A percentile compares a stretch with the other conserved stretches of the same genome.
phyloP scores from a whole-genome alignment of 2,888 invertebrate species.

The Leptinotarsa tumamoca region DNA sequence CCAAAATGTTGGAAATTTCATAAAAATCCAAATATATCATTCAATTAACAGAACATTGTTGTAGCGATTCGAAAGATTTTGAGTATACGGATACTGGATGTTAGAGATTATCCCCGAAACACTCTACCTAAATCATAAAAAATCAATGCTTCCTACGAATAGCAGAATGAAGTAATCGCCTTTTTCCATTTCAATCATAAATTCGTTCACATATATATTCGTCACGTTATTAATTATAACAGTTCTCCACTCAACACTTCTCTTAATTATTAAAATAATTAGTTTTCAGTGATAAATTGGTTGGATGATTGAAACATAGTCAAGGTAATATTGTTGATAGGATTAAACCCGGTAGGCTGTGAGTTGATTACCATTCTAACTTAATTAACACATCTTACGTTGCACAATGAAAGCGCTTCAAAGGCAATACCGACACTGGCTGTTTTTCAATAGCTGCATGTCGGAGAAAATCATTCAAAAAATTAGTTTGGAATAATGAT shows the following conservation, averaged over 20 bases:
- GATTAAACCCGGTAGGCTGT: conserved; percentile 52
- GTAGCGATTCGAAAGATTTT: too few relatives aligned
- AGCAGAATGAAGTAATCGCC: background rate
- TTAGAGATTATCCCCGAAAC: too few relatives aligned
- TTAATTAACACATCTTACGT: conserved; percentile 52
- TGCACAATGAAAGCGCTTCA: conserved; percentile 45
- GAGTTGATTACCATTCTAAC: conserved; percentile 49
- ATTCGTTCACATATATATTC: conserved; percentile 1
- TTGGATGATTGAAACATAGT: conserved; percentile 53
- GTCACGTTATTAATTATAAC: conserved; percentile 24
- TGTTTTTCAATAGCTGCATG: conserved; percentile 3
- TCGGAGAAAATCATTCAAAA: background rate
- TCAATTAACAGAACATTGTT: too few relatives aligned
- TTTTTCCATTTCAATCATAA: conserved; percentile 11
- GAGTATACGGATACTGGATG: too few relatives aligned
- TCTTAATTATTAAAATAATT: conserved; percentile 45
- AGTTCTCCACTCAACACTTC: conserved; percentile 35
- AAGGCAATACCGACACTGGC: conserved; percentile 42
- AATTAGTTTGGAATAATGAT: conserved; percentile 3
- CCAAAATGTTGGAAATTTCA: too few relatives aligned
- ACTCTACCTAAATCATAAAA: too few relatives aligned
- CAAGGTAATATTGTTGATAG: conserved; percentile 47
- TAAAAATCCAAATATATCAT: too few relatives aligned
- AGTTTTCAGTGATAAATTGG: conserved; percentile 46
- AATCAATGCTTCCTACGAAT: background rate